Percentiles rank a stretch among this genome's conserved stretches.
Evolutionary conservation across 2,797 vertebrate genomes (phyloP).

Genomic region (Glyptemys insculpta): DNA sequence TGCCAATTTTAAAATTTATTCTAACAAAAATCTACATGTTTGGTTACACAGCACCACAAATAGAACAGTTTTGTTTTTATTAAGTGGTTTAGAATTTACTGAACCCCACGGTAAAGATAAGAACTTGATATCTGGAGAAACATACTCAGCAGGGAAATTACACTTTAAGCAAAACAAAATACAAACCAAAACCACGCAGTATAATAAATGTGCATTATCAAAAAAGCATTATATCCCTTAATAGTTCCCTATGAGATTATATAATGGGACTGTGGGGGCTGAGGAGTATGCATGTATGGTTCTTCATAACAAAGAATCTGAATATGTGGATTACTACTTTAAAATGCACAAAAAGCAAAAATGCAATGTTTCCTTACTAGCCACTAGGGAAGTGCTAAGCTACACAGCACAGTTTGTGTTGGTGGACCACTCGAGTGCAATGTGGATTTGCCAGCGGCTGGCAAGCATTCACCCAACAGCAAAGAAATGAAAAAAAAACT

Average conservation of each 20-base stretch:
- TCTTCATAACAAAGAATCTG: neutral
- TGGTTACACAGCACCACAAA: neutral
- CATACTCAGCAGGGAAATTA: neutral
- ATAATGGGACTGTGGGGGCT: neutral
- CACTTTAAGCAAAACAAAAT: neutral
- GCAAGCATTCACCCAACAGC: neutral
- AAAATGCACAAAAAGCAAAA: conserved; percentile 19
- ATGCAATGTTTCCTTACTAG: neutral
- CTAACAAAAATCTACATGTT: neutral
- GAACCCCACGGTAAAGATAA: neutral
- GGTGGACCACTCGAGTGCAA: neutral
- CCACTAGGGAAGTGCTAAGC: neutral
- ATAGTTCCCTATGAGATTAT: neutral
- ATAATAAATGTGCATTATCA: neutral
- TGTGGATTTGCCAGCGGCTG: accelerated
- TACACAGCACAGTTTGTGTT: neutral
- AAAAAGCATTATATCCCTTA: neutral
- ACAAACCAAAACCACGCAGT: neutral
- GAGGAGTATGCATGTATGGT: neutral
- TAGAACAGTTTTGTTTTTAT: neutral
- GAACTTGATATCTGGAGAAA: neutral
- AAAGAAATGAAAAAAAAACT: neutral
- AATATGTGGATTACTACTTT: neutral
- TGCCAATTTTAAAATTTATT: neutral
- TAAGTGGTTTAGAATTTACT: neutral